Base-by-base conservation (phyloP, 2,888 invertebrate genomes). In the Drosophila dives region DNA sequence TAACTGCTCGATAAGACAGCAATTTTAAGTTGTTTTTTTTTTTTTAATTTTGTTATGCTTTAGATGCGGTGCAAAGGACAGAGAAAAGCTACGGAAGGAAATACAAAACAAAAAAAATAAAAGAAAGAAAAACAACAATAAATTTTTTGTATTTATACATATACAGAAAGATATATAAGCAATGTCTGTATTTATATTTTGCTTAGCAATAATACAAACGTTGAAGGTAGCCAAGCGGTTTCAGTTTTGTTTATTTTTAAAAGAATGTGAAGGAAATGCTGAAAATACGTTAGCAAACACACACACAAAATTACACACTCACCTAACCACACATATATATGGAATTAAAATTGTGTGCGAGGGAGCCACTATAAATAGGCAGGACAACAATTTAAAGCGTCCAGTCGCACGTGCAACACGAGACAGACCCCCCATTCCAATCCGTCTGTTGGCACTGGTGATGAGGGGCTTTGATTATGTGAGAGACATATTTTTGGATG, bases 191-290 rank as follows among this genome's bases (percentile, higher is more conserved):
- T 75, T 63, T 77, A 50, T 68, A 72, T 72, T 63, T 75, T 67
- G 59, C 62, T 64, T 51, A 60, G 71, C 70, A 75, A 75, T 75
- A 75, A 64, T 48, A 75, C 64, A 75, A 72, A 65, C 72, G 68
- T 75, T 75, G 77, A 75, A 75, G 72, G 64, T 63, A 75, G 59
- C 26, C 42, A 42, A 64, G 56, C 62, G 51, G 40, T 54, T 63
- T 64, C 5, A 7, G 51, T 36, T 50, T 77, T 78, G 74, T 80
- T 77, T 78, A 78, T 78, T 80, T 79, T 64, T 58, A 76, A 74
- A 79, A 79, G 70, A 77, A 77, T 77, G 71, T 12, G 75, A 77
- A 77, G 77, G 74, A 77, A 77, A 77, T 67, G 55, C 64, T 38
- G 29, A 69, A 79, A 79, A 59, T 76, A 64, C 61, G 64, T 64